Percentiles rank a stretch among this genome's conserved stretches.
These are phyloP conservation scores for Dysidea cf. avara DNA, from an alignment of 37 sponge, comb jelly and placozoan genomes.

Conservation along the genomic window DNA sequence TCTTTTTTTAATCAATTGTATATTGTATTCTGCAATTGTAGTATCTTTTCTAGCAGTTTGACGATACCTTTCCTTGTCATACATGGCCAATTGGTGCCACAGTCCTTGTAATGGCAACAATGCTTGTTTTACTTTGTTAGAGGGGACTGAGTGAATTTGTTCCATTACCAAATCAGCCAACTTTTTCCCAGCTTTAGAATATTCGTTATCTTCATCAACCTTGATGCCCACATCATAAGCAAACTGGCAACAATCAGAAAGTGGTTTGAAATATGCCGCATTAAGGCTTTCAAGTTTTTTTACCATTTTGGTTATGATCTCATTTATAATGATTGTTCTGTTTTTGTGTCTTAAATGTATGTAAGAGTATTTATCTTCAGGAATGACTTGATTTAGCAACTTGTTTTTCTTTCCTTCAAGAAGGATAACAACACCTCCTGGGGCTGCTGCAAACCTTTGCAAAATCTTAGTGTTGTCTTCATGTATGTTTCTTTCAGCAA, in stretches of 20 bases:
- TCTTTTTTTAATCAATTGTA: neutral
- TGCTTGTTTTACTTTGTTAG: neutral
- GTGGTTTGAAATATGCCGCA: neutral
- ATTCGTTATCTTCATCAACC: constrained; percentile 16
- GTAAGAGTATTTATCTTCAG: neutral
- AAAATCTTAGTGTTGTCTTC: neutral
- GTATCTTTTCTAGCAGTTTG: neutral
- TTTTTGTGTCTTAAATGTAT: neutral
- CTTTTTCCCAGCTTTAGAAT: neutral
- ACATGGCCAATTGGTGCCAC: constrained; percentile 16
- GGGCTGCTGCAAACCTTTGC: neutral
- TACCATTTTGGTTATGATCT: neutral
- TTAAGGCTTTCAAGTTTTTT: neutral
- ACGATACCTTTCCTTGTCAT: constrained; percentile 17
- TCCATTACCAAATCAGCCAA: neutral
- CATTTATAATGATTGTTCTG: neutral
- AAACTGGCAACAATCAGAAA: neutral
- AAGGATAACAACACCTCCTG: constrained; percentile 8
- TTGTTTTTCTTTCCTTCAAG: neutral
- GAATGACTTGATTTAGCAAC: neutral
- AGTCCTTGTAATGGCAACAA: constrained; percentile 18
- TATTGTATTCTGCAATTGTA: neutral
- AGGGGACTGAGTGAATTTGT: neutral
- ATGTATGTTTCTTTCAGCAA: constrained; percentile 4
- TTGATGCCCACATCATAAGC: neutral